These are phyloP conservation scores for Drosophila oshimai DNA, from an alignment of 1,140 invertebrate species.

Conservation along the genomic window DNA sequence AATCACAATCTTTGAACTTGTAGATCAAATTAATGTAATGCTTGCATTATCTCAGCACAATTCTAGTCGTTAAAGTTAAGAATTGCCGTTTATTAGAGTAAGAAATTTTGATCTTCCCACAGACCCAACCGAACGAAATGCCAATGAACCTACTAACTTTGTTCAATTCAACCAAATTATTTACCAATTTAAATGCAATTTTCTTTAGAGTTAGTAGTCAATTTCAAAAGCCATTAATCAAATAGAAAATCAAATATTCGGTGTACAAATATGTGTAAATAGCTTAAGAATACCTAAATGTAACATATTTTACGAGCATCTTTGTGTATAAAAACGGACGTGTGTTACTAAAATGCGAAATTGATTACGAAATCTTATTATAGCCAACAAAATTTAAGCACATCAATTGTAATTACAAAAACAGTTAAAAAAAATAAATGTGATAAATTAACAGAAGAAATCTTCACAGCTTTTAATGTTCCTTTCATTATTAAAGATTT, in stretches of 20 bases:
- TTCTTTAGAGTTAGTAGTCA: slow-evolving; percentile 30
- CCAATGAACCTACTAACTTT: slow-evolving; percentile 34
- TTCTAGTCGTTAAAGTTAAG: slow-evolving; percentile 57
- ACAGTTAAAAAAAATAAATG: slow-evolving; percentile 64
- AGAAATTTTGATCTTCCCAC: slow-evolving; percentile 23
- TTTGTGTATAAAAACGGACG: slow-evolving; percentile 44
- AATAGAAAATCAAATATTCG: slow-evolving; percentile 28
- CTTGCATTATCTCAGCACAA: slow-evolving; percentile 58
- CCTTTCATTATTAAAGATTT: no score
- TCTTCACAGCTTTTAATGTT: no score
- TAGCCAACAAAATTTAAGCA: slow-evolving; percentile 47
- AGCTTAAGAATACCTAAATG: slow-evolving; percentile 28
- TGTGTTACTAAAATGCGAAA: slow-evolving; percentile 34
- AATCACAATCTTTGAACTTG: slow-evolving; percentile 20
- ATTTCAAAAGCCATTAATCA: slow-evolving; percentile 28
- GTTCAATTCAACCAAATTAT: slow-evolving; percentile 24
- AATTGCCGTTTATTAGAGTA: slow-evolving; percentile 6
- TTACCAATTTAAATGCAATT: slow-evolving; percentile 28
- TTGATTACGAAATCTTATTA: slow-evolving; percentile 6
- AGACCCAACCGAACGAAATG: slow-evolving; percentile 24
- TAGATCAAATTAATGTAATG: slow-evolving; percentile 17
- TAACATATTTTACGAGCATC: slow-evolving; percentile 42
- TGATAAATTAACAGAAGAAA: slow-evolving; percentile 57
- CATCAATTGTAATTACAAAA: slow-evolving; percentile 57
- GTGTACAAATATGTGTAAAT: slow-evolving; percentile 61